Evolutionary conservation across 2,113 vertebrate genomes (phyloP).

Genomic region (Chlamydotis undulata): DNA sequence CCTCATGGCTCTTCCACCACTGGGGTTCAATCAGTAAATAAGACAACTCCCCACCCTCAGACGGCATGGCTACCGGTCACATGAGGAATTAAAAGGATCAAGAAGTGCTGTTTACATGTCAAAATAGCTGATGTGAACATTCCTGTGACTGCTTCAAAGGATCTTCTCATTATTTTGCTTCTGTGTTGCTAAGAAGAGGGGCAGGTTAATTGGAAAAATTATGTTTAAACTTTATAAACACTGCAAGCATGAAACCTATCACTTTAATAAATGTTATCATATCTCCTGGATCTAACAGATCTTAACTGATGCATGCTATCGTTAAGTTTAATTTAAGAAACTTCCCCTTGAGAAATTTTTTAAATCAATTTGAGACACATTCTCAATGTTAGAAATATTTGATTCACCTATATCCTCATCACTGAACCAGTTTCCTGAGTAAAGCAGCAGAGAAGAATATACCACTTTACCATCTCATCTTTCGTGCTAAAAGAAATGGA

Average conservation of each 20-base stretch:
- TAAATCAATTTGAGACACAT: conserved; percentile 53
- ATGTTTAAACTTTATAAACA: conserved; percentile 45
- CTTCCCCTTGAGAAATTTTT: conserved; percentile 50
- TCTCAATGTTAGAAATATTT: conserved; percentile 59
- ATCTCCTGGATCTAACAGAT: conserved; percentile 37
- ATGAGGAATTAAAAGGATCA: background rate
- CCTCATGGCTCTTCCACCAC: background rate
- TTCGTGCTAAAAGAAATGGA: background rate
- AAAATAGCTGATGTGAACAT: conserved; percentile 50
- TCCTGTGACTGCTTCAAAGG: conserved; percentile 52
- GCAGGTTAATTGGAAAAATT: conserved; percentile 28
- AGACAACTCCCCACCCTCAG: background rate
- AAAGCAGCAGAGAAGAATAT: conserved; percentile 19
- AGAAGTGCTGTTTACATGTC: conserved; percentile 34
- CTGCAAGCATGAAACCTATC: background rate
- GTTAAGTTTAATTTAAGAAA: conserved; percentile 70
- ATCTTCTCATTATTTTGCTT: conserved; percentile 14
- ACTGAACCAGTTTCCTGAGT: conserved; percentile 2
- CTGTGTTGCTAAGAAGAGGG: background rate
- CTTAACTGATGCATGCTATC: conserved; percentile 46
- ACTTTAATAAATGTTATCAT: conserved; percentile 45
- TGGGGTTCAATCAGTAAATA: background rate
- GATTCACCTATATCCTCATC: conserved; percentile 34
- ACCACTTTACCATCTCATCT: background rate
- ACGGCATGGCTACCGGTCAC: background rate